Base-by-base conservation (phyloP, 2,797 vertebrate genomes). In the Morus bassanus region DNA sequence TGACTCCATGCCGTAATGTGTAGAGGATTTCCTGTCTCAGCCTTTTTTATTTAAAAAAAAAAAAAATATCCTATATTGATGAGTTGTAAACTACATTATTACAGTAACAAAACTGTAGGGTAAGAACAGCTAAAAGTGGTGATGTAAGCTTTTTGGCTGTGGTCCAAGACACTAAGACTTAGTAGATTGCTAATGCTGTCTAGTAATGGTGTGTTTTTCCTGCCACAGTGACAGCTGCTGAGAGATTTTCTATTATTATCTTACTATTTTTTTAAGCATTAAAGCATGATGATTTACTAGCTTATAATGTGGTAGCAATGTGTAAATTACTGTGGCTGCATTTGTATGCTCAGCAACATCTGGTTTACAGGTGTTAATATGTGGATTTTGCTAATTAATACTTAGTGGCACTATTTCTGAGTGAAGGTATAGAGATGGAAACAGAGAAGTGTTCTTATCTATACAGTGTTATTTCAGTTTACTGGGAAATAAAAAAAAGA, bases 201-300 rank as follows among this genome's bases (percentile, higher is more conserved):
- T 91, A 77, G 72, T 81, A 81, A 21, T 76, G 30, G 46, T 61
- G 23, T 93, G 65, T 91, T 95, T 91, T 95, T 95, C 69, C 94
- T 97, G 88, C 70, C 51, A 51, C 43, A 53, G 22, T 93, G 97
- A 95, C 95, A 97, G 95, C 88, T 97, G 93, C 83, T 95, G 90
- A 94, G 91, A 96, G 93, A 93, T 92, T 95, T 96, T 95, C 92
- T 95, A 84, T 96, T 96, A 96, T 97, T 94, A 94, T 95, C 88
- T 86, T 75, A 48, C 81, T 81, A 82, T 78, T 54, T 82, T 86
- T 94, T 92, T 81, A 74, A 95, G 83, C 39, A 63, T 90, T 93
- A n/a, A 64, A 90, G 45, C 94, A 72, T 85, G 96, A 95, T 89
- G 91, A 96, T 88, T 96, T 92, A 94, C 57, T 68, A 70, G 72